These are phyloP conservation scores for Hozukius guyotensis DNA, from an alignment of 2,797 vertebrate species.

Conservation along the genomic window DNA sequence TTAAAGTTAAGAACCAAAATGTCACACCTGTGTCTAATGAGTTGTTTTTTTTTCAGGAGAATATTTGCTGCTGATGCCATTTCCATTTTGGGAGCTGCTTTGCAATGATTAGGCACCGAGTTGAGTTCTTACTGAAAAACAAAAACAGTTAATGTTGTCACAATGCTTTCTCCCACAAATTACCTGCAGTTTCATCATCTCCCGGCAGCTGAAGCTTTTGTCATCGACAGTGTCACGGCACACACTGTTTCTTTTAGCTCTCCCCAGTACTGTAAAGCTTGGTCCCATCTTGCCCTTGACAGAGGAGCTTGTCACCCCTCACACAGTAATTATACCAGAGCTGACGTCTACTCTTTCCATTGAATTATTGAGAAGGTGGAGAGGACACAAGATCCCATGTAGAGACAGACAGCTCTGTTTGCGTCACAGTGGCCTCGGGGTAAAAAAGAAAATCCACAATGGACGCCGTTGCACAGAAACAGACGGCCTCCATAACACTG, in stretches of 20 bases:
- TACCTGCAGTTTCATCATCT: slow-evolving; percentile 68
- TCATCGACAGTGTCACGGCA: slow-evolving; percentile 16
- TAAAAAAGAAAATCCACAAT: slow-evolving; percentile 47
- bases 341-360: slow-evolving; percentile 80
- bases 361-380: slow-evolving; percentile 83
- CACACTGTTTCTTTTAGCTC: slow-evolving; percentile 33
- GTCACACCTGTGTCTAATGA: slow-evolving; percentile 20
- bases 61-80: background rate
- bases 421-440: slow-evolving; percentile 48
- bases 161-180: slow-evolving; percentile 26
- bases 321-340: slow-evolving; percentile 81
- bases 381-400: slow-evolving; percentile 71
- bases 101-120: background rate
- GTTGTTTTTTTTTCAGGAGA: background rate
- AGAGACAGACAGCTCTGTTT: slow-evolving; percentile 53
- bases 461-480: slow-evolving; percentile 33
- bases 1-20: slow-evolving; percentile 11
- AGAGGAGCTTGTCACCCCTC: slow-evolving; percentile 75
- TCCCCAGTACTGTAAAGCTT: slow-evolving; percentile 47
- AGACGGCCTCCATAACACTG: slow-evolving; percentile 10
- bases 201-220: slow-evolving; percentile 28
- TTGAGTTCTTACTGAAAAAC: slow-evolving; percentile 33
- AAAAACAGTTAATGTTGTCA: slow-evolving; percentile 35
- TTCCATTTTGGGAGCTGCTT: slow-evolving; percentile 18
- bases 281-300: slow-evolving; percentile 72